These are phyloP conservation scores for Grammomys surdaster DNA, from an alignment of 2,113 vertebrate genomes.

Conservation along the genomic window DNA sequence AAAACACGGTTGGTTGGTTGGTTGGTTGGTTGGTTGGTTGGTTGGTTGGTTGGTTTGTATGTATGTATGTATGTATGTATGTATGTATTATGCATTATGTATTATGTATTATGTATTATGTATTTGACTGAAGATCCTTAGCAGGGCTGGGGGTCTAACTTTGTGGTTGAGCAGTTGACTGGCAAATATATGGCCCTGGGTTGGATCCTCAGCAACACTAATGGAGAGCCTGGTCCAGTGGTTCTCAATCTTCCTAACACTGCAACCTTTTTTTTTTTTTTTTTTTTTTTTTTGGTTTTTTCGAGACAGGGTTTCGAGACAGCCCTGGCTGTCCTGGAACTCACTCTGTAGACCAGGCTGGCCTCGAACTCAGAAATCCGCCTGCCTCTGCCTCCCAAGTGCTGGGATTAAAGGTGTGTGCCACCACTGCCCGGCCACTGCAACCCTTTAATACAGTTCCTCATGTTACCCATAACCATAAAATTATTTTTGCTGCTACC, in stretches of 20 bases:
- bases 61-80: too few relatives aligned
- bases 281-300: too few relatives aligned
- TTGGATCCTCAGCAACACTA: neutral
- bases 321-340: too few relatives aligned
- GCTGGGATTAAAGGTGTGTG: too few relatives aligned
- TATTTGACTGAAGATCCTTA: conserved; percentile 45
- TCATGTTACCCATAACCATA: neutral
- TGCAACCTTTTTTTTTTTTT: neutral
- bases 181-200: neutral
- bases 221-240: neutral
- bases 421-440: neutral
- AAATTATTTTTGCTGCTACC: neutral
- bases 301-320: too few relatives aligned
- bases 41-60: too few relatives aligned
- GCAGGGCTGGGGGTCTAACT: neutral
- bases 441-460: neutral
- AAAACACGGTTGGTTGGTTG: neutral
- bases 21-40: too few relatives aligned
- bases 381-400: too few relatives aligned
- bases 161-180: neutral
- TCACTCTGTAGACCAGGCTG: too few relatives aligned
- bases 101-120: neutral
- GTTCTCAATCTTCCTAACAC: neutral
- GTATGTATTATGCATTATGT: too few relatives aligned
- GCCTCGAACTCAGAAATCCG: too few relatives aligned